Evolutionary conservation across 1,140 invertebrate genomes (phyloP).

Genomic region (Trichonephila clavipes): DNA sequence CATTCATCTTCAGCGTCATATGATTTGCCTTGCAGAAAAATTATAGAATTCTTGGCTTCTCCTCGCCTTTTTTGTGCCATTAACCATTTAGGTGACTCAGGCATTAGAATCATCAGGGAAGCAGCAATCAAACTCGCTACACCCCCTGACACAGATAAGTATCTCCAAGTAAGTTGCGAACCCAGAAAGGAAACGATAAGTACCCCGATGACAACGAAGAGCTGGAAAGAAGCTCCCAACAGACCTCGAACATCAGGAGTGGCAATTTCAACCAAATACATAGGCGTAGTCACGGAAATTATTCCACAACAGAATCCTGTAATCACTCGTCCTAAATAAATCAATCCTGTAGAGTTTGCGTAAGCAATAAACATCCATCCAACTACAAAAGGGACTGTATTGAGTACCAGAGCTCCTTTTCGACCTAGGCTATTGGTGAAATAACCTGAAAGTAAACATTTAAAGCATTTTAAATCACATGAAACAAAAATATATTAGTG

Average conservation of each 20-base stretch:
- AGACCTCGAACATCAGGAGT: conserved; percentile 90
- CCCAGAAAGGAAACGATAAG: conserved; percentile 50
- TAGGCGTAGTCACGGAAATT: conserved; percentile 84
- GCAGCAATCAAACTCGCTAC: conserved; percentile 85
- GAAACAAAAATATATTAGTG: too few relatives aligned
- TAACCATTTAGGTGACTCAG: conserved; percentile 78
- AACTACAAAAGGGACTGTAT: conserved; percentile 87
- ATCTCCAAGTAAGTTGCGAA: conserved; percentile 22
- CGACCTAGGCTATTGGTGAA: conserved; percentile 88
- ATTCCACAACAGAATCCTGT: conserved; percentile 85
- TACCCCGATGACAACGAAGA: conserved; percentile 87
- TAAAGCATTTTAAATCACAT: neutral
- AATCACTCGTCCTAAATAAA: conserved; percentile 86
- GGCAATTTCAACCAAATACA: conserved; percentile 96
- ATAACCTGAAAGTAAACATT: conserved; percentile 81
- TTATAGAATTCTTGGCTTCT: conserved; percentile 67
- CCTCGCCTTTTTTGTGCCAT: conserved; percentile 54
- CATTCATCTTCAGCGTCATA: conserved; percentile 67
- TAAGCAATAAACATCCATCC: conserved; percentile 89
- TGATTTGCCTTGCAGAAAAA: conserved; percentile 67
- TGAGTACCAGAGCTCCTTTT: conserved; percentile 87
- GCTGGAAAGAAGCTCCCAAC: conserved; percentile 90
- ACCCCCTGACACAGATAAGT: conserved; percentile 83
- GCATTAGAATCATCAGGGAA: conserved; percentile 81
- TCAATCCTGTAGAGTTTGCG: conserved; percentile 82